These are phyloP conservation scores for Orcinus orca DNA, from an alignment of 2,113 vertebrate genomes.

Conservation along the genomic window DNA sequence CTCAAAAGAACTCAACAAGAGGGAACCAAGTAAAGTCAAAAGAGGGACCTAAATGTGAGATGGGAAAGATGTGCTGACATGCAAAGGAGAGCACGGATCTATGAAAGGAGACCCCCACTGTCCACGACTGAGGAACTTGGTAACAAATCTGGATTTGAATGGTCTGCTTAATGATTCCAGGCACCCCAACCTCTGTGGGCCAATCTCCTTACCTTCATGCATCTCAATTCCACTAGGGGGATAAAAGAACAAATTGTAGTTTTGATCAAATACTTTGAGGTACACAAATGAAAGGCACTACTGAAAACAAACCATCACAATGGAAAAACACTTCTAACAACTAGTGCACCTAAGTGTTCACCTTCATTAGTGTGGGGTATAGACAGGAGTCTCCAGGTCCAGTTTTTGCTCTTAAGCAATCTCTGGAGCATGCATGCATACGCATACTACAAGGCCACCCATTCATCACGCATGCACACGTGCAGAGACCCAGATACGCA, in stretches of 20 bases:
- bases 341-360: background rate
- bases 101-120: background rate
- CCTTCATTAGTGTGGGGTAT: background rate
- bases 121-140: no score
- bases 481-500: background rate
- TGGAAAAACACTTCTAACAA: background rate
- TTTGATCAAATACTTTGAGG: background rate
- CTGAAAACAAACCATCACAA: background rate
- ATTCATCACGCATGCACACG: fast-evolving
- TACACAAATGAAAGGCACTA: background rate
- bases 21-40: background rate
- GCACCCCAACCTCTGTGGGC: background rate
- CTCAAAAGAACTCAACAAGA: background rate
- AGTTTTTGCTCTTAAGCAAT: background rate
- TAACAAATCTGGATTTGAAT: background rate
- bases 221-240: background rate
- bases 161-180: background rate
- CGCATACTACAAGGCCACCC: background rate
- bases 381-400: background rate
- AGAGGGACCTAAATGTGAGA: background rate
- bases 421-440: background rate
- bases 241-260: background rate
- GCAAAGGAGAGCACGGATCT: background rate
- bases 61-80: background rate
- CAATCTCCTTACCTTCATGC: background rate